Base-by-base conservation (phyloP, 1,140 invertebrate genomes). In the Cyclargus thomasi region DNA sequence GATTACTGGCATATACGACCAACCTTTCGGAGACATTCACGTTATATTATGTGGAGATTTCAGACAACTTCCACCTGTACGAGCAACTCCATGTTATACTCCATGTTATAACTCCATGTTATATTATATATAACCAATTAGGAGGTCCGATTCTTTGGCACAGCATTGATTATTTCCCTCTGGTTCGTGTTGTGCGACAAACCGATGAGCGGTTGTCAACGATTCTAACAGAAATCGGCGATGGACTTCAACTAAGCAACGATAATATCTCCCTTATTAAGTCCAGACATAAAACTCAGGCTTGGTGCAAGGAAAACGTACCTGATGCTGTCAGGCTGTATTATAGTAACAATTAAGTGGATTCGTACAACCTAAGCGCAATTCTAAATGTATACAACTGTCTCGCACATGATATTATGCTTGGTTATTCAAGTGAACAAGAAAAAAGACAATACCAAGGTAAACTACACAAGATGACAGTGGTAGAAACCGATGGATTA, bases 101-200 rank as follows among this genome's bases (percentile, higher is more conserved):
- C n/a, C n/a, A n/a, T n/a, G n/a, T n/a, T n/a, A n/a, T n/a, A n/a
- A n/a, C n/a, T n/a, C n/a, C n/a, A n/a, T n/a, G n/a, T n/a, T n/a
- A n/a, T n/a, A 53, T 71, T 63, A 62, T 62, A 53, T 71, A 66
- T 68, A 69, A 74, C 67, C 55, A 67, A 71, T 66, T 80, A 14
- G 67, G 63, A 68, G 77, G 76, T 53, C 70, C 64, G n/a, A 67
- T 72, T 29, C 74, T 79, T n/a, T 82, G 78, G 78, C 67, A 72
- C 29, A 74, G 67, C 59, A 69, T 79, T 11, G 69, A 79, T 47
- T 82, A 76, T 69, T 80, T 73, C 74, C 68, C 75, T 70, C 59
- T 83, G 62, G 73, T 68, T 36, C 69, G 75, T 73, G 80, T 81
- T 23, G 72, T 83, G 67, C 57, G 78, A 68, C 75, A 83, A 75